Conservation (phyloP, 2,888 invertebrate genomes). For the Abrostola tripartita region DNA sequence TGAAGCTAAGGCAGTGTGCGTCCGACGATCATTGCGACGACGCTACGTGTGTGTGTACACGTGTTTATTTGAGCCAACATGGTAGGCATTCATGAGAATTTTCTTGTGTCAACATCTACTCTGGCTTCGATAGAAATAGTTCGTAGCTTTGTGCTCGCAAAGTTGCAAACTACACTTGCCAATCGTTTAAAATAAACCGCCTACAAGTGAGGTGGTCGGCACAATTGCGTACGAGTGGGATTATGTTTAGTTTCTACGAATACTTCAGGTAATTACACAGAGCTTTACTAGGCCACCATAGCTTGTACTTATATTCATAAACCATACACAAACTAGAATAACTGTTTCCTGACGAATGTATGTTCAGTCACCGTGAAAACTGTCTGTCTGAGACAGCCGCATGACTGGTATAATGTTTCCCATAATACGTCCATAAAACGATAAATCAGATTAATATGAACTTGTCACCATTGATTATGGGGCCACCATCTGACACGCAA, state of each 20-base stretch:
- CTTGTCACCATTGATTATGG: conserved; percentile 68
- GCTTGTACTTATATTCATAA: background rate
- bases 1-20: conserved; percentile 70
- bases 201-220: conserved; percentile 20
- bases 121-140: conserved; percentile 82
- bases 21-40: conserved; percentile 50
- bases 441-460: conserved; percentile 57
- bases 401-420: conserved; percentile 27
- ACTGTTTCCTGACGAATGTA: background rate
- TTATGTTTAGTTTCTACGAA: conserved; percentile 21
- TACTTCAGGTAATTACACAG: conserved; percentile 38
- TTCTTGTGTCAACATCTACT: conserved; percentile 85
- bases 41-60: conserved; percentile 72
- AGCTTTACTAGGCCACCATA: conserved; percentile 16
- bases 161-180: conserved; percentile 65
- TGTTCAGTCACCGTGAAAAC: conserved; percentile 1
- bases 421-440: conserved; percentile 36
- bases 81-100: conserved; percentile 87
- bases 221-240: conserved; percentile 32
- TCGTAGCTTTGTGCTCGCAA: conserved; percentile 81
- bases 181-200: conserved; percentile 50
- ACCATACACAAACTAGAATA: background rate
- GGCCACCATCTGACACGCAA: conserved; percentile 73
- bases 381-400: background rate
- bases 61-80: conserved; percentile 83